Evolutionary conservation across 2,113 vertebrate genomes (phyloP).

Genomic region (Rousettus leschenaultii): DNA sequence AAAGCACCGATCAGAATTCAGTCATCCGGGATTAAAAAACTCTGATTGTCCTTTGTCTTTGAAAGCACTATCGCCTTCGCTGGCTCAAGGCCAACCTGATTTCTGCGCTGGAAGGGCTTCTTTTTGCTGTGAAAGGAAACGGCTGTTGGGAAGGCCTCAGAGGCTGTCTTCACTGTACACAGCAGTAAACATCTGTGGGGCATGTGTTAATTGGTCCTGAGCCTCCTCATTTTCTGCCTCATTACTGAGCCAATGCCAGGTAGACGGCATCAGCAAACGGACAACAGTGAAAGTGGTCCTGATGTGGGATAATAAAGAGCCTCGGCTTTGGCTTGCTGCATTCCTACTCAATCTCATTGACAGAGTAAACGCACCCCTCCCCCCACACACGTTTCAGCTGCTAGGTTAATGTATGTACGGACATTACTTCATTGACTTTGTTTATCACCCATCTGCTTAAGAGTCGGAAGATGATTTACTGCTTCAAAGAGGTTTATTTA

Average conservation of each 20-base stretch:
- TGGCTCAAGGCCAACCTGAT: neutral
- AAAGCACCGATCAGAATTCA: neutral
- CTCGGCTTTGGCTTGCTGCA: neutral
- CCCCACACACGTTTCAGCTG: neutral
- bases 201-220: conserved; percentile 49
- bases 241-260: conserved; percentile 16
- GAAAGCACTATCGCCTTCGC: neutral
- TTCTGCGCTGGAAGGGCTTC: neutral
- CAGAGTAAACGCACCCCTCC: conserved; percentile 5
- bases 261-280: conserved; percentile 37
- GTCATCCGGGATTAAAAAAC: neutral
- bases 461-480: conserved; percentile 72
- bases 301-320: neutral
- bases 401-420: conserved; percentile 33
- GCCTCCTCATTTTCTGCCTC: conserved; percentile 53
- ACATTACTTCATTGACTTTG: conserved; percentile 58
- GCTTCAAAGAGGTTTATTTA: conserved; percentile 54
- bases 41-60: neutral
- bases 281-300: neutral
- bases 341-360: conserved; percentile 32
- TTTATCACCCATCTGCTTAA: conserved; percentile 76
- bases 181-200: neutral
- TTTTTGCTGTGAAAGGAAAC: neutral
- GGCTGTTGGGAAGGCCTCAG: neutral
- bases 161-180: neutral